Percentiles rank a stretch among this genome's conserved stretches.
Conservation (phyloP, 2,797 vertebrate species). For the Crocodylus rhombifer region DNA sequence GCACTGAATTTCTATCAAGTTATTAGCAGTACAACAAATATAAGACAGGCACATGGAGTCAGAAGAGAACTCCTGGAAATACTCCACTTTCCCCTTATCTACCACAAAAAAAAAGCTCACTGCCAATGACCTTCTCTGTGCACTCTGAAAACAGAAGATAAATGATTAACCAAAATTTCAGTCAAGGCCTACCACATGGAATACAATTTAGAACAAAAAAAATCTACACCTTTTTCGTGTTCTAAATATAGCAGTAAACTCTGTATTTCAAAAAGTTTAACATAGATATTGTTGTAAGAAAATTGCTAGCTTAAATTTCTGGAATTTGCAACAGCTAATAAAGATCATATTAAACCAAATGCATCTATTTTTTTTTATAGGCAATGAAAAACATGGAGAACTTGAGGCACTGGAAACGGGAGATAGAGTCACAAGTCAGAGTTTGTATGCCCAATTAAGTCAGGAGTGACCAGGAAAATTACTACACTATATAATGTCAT, state of each 20-base stretch:
- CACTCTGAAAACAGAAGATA: constrained; percentile 23
- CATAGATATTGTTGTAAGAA: constrained; percentile 25
- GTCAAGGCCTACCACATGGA: constrained; percentile 31
- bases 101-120: constrained; percentile 18
- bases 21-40: background rate
- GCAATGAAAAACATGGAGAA: background rate
- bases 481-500: background rate
- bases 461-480: background rate
- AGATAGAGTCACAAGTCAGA: background rate
- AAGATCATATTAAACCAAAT: constrained; percentile 22
- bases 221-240: constrained; percentile 17
- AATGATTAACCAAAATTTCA: constrained; percentile 45
- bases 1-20: constrained; percentile 49
- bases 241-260: constrained; percentile 43
- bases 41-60: constrained; percentile 28
- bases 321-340: background rate
- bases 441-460: background rate
- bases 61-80: constrained; percentile 16
- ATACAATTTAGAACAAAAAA: constrained; percentile 41
- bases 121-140: constrained; percentile 28
- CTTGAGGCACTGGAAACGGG: background rate
- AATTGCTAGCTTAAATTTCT: background rate
- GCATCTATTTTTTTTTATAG: constrained; percentile 9
- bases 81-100: background rate
- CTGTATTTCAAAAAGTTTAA: constrained; percentile 42